A percentile compares a stretch with the other conserved stretches of the same genome.
Evolutionary conservation across 2,113 vertebrate species (phyloP).

Genomic region (human (Homo sapiens)): DNA sequence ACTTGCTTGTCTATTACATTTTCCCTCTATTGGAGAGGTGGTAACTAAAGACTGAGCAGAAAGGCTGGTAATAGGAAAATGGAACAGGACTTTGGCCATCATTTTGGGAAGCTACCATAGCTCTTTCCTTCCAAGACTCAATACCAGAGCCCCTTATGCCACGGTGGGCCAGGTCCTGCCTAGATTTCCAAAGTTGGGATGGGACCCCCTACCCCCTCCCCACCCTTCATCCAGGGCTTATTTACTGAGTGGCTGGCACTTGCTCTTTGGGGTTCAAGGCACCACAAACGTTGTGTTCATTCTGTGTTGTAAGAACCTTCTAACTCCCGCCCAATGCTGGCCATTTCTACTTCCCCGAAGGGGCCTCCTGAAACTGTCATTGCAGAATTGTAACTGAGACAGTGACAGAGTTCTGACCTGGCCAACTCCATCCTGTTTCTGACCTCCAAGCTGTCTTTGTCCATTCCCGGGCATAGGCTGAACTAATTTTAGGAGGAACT

Average conservation of each 20-base stretch:
- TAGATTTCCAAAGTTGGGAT: no score
- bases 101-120: background rate
- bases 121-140: background rate
- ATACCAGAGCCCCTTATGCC: background rate
- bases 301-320: background rate
- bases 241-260: background rate
- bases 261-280: background rate
- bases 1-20: background rate
- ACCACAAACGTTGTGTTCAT: accelerated
- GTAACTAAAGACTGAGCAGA: background rate
- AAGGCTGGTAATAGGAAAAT: no score
- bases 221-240: background rate
- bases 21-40: background rate
- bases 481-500: no score
- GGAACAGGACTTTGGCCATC: no score
- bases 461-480: no score
- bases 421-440: no score
- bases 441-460: no score
- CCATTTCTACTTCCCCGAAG: background rate
- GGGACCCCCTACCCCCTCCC: background rate
- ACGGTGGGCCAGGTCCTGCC: background rate
- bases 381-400: no score
- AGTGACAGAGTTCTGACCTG: no score
- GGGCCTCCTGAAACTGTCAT: background rate
- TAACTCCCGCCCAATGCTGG: no score